Percentiles rank a stretch among this genome's conserved stretches.
Evolutionary conservation across 2,797 vertebrate species (phyloP).

Genomic region (Myotis pilosus): DNA sequence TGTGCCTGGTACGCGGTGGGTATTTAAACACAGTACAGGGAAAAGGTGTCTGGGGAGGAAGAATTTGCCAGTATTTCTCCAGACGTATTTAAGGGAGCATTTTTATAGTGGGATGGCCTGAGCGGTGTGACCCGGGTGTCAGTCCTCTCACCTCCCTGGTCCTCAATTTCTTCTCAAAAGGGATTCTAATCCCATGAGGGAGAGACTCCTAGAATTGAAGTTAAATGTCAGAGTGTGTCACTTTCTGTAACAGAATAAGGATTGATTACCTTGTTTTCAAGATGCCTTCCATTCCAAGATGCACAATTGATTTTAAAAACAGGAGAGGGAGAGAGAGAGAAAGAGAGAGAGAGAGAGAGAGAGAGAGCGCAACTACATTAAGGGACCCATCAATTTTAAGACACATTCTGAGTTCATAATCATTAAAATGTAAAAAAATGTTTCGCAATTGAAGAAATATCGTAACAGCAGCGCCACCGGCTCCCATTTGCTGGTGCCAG

Average conservation of each 20-base stretch:
- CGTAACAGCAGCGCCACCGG: background rate
- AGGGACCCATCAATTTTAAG: background rate
- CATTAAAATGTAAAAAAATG: background rate
- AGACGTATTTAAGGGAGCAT: background rate
- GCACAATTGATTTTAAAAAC: background rate
- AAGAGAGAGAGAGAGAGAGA: background rate
- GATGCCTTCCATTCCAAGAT: background rate
- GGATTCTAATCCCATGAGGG: background rate
- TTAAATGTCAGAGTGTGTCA: background rate
- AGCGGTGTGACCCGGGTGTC: background rate
- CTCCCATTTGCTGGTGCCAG: background rate
- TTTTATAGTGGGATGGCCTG: background rate
- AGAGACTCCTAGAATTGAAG: background rate
- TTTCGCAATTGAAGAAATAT: background rate
- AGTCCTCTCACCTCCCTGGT: background rate
- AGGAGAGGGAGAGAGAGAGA: background rate
- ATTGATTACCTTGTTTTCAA: conserved; percentile 19
- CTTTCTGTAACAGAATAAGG: background rate
- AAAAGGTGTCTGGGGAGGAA: background rate
- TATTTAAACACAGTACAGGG: background rate
- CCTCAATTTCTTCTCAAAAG: background rate
- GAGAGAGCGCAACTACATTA: background rate
- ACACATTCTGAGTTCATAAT: background rate
- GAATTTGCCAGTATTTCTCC: background rate
- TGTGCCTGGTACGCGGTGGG: background rate